Percentiles rank a stretch among this genome's conserved stretches.
Conservation (phyloP, 2,113 vertebrate species). For the Platanista minor region DNA sequence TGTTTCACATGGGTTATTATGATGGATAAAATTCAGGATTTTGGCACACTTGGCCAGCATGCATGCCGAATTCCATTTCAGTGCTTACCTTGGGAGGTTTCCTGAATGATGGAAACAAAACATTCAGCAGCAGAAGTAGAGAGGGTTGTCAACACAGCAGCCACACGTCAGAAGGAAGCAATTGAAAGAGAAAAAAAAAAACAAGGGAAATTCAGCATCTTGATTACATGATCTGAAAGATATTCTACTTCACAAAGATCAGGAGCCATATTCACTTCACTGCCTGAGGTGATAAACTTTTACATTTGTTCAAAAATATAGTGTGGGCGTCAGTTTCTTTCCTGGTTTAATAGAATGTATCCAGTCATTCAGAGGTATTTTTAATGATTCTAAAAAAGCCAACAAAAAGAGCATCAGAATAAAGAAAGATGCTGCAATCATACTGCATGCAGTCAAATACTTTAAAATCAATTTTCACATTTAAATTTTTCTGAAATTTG, state of each 20-base stretch:
- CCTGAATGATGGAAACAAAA: slow-evolving; percentile 67
- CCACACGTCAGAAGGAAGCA: slow-evolving; percentile 52
- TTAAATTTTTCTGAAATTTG: not conserved
- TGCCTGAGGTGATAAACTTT: not conserved
- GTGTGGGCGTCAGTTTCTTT: not conserved
- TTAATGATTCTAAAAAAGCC: not conserved
- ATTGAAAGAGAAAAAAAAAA: slow-evolving; percentile 71
- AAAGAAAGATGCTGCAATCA: not conserved
- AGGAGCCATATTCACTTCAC: not conserved
- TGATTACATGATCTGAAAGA: not conserved
- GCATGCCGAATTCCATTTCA: not conserved
- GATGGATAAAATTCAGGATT: not conserved
- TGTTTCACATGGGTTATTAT: not conserved
- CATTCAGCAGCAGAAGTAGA: slow-evolving; percentile 46
- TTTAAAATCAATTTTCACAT: not conserved
- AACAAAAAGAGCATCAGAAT: not conserved
- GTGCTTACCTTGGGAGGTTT: slow-evolving; percentile 84
- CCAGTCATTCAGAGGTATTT: not conserved
- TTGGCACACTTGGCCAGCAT: not conserved
- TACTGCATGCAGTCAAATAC: not conserved
- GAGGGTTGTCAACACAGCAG: slow-evolving; percentile 52
- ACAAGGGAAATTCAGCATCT: slow-evolving; percentile 60
- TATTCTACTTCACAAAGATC: not conserved
- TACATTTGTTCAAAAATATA: not conserved
- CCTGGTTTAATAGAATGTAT: not conserved